phyloP scores from a whole-genome alignment of 2,888 invertebrate species.

The Lasioglossum morio region DNA sequence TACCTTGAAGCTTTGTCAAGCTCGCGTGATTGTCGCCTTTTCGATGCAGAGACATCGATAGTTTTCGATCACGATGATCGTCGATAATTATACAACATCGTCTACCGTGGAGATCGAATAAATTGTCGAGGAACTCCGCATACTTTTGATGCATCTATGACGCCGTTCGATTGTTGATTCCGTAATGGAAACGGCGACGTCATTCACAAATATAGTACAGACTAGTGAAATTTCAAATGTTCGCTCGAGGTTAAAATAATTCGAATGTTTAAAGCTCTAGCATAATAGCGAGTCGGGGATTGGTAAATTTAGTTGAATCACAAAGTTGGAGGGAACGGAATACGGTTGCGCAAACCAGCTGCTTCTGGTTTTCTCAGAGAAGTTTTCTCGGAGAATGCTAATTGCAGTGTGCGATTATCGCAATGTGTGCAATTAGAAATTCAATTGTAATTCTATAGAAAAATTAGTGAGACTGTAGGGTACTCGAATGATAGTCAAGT shows the following conservation, averaged over 20 bases:
- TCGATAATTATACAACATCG: background rate
- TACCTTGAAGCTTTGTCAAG: constrained; percentile 27
- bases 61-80: too few relatives aligned
- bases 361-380: background rate
- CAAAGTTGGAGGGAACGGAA: background rate
- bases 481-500: background rate
- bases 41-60: background rate
- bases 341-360: background rate
- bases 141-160: background rate
- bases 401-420: background rate
- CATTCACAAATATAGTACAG: background rate
- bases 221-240: background rate
- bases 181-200: background rate
- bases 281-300: background rate
- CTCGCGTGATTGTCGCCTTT: constrained; percentile 41
- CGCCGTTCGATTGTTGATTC: background rate
- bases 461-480: background rate
- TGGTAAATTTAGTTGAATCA: background rate
- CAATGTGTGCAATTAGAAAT: background rate
- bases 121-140: background rate
- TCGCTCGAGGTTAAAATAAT: background rate
- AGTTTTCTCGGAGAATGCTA: background rate
- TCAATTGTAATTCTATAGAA: background rate
- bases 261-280: background rate
- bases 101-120: background rate